phyloP scores from a whole-genome alignment of 2,888 invertebrate genomes.

The Hedya salicella region DNA sequence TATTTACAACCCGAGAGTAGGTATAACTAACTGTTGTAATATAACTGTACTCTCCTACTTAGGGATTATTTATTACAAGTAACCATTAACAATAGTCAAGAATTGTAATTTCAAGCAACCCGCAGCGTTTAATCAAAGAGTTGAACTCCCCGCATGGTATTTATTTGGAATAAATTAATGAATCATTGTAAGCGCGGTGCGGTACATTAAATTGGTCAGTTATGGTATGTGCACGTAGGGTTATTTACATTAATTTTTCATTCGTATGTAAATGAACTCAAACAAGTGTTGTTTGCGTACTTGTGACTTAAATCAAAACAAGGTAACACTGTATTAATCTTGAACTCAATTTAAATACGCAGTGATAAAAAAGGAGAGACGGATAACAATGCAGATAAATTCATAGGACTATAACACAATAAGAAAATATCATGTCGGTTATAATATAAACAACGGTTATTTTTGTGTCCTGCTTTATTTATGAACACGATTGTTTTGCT shows the following conservation, averaged over 20 bases:
- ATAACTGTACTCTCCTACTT: neutral
- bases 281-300: neutral
- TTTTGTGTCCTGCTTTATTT: too few species aligned
- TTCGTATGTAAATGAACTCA: neutral
- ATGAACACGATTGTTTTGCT: too few species aligned
- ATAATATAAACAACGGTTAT: neutral
- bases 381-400: too few species aligned
- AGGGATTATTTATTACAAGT: neutral
- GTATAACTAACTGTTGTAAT: too few species aligned
- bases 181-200: slow-evolving; percentile 17
- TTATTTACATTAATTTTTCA: neutral
- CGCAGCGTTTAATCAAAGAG: slow-evolving; percentile 37
- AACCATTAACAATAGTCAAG: neutral
- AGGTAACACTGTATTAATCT: too few species aligned
- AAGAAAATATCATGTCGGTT: neutral
- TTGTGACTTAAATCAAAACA: neutral
- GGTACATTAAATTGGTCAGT: slow-evolving; percentile 16
- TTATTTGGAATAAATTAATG: slow-evolving; percentile 37
- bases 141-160: slow-evolving; percentile 60
- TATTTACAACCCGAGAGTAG: too few species aligned
- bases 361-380: neutral
- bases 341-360: neutral
- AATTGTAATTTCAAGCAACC: slow-evolving; percentile 8
- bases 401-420: neutral
- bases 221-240: neutral